These are phyloP conservation scores for Petrocephalus schoutedeni DNA, from an alignment of 2,797 vertebrate genomes.

Conservation along the genomic window DNA sequence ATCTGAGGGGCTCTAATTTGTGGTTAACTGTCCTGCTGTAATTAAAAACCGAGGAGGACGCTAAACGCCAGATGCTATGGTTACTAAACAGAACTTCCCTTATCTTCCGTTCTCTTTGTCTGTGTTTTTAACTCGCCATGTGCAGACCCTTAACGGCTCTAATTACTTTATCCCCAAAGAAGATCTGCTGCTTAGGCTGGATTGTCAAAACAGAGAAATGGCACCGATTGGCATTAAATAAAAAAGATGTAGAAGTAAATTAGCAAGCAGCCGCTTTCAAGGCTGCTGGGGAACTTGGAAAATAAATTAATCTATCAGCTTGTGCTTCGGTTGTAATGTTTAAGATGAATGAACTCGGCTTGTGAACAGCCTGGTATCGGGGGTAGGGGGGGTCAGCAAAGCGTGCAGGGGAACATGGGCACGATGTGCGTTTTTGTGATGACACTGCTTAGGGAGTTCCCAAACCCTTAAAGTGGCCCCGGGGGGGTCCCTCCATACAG, in stretches of 20 bases:
- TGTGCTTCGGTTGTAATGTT: constrained; percentile 12
- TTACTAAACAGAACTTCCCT: not conserved
- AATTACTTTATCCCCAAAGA: constrained; percentile 36
- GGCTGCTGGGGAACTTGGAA: constrained; percentile 33
- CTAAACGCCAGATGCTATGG: not conserved
- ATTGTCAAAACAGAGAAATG: constrained; percentile 40
- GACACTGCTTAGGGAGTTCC: not conserved
- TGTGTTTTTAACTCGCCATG: not conserved
- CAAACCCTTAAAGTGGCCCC: not conserved
- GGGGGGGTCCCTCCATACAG: not conserved
- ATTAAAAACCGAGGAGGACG: not conserved
- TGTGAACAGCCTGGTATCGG: not conserved
- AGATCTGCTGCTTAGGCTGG: constrained; percentile 23
- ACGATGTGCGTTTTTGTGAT: not conserved
- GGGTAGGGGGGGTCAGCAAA: not conserved
- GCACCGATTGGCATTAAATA: constrained; percentile 34
- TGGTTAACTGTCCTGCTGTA: not conserved
- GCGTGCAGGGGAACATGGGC: not conserved
- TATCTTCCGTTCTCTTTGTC: constrained; percentile 2
- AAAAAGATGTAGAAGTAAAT: constrained; percentile 40
- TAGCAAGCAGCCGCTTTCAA: constrained; percentile 27
- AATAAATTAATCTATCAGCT: constrained; percentile 15
- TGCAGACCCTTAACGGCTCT: constrained; percentile 26
- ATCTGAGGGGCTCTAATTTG: not conserved
- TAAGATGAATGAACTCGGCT: not conserved